Conservation (phyloP, 2,113 vertebrate genomes). For the Mungos mungo region DNA sequence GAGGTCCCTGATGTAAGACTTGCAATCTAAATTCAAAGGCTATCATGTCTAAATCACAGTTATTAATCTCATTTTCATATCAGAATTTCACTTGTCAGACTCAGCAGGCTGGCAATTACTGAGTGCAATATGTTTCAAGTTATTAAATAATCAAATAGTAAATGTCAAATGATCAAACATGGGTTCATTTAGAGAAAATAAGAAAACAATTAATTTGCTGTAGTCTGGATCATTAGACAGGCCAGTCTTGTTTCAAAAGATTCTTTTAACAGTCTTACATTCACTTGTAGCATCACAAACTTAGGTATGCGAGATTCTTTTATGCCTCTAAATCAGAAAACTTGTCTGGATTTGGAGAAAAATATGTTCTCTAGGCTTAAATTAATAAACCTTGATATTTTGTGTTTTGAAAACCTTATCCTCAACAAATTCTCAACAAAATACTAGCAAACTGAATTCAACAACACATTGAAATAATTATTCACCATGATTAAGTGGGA, state of each 20-base stretch:
- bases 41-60: constrained; percentile 1
- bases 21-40: not conserved
- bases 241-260: not conserved
- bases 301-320: not conserved
- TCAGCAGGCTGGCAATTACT: constrained; percentile 32
- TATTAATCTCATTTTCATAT: constrained; percentile 47
- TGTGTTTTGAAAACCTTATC: constrained; percentile 23
- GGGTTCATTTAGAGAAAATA: constrained; percentile 39
- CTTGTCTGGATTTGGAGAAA: not conserved
- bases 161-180: constrained; percentile 31
- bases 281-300: not conserved
- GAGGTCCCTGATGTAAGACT: not conserved
- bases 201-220: not conserved
- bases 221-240: not conserved
- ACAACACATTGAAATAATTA: not conserved
- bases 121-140: not conserved
- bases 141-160: constrained; percentile 31
- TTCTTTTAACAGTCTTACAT: not conserved
- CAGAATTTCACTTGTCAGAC: constrained; percentile 20
- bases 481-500: not conserved
- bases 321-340: not conserved
- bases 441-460: not conserved
- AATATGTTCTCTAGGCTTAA: not conserved
- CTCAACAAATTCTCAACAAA: not conserved
- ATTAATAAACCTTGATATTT: not conserved